Base-by-base conservation (phyloP, 2,797 vertebrate species). In the Pseudopleuronectes americanus region DNA sequence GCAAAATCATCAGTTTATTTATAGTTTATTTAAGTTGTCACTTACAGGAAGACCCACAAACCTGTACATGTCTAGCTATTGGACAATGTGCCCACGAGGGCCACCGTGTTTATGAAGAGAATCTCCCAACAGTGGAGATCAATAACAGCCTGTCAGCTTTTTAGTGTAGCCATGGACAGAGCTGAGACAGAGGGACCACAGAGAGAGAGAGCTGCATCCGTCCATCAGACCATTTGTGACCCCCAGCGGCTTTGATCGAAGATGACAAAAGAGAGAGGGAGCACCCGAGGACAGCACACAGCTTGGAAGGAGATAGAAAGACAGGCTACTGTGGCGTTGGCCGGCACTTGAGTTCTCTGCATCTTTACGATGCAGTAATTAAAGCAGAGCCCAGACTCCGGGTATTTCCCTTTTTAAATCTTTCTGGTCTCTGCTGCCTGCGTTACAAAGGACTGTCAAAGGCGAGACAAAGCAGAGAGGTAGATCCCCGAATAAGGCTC, bases 81-180 rank as follows among this genome's bases (percentile, higher is more conserved):
- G 48, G 70, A 73, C 78, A 26, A 28, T 16, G 9, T 58, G 54
- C 71, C 64, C 65, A 21, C 55, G 59, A 2, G 36, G 74, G 58
- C 58, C 33, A 22, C 33, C 0, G 53, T 77, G 74, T 81, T 79
- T 68, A 80, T 75, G 69, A 75, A 73, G 75, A 57, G 49, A 68
- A 56, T 78, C 74, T 83, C 81, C 67, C 58, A 87, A 77, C 82
- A 55, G 80, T 12, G 36, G 67, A 85, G 86, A 93, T 92, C 91
- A 89, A 92, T 90, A 89, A 86, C 9, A 19, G 73, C 55, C 82
- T 83, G 87, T 89, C 89, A 88, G 85, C 82, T 89, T 90, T 85
- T 90, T 87, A 88, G 84, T 66, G 76, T 26, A 59, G 68, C 57
- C 61, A 14, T 36, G 80, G 83, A 87, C 74, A 36, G 72, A 74